Evolutionary conservation across 2,797 vertebrate species (phyloP), one percentile per base, ranked within the genome.

Genomic region (Sebastes reedi): DNA sequence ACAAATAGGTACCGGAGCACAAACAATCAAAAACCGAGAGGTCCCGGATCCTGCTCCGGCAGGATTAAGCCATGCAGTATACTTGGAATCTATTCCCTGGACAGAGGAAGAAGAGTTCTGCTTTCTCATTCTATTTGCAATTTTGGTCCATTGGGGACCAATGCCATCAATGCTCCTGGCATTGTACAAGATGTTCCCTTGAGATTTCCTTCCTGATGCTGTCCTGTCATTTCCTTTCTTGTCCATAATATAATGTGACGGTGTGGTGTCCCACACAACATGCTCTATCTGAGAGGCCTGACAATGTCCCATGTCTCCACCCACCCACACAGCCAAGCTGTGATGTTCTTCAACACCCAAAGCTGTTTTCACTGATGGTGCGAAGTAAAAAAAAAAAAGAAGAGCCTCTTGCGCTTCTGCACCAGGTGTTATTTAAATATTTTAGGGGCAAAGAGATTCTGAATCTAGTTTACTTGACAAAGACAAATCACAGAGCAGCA

Each of bases 351-450:
- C 77, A 85, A 80, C 87, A 90, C 90, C 85, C 75, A 80, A 81
- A 88, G 87, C 86, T 81, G 82, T 86, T 90, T 84, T 55, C 72
- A 78, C 69, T 54, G 66, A 58, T 78, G 79, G 82, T 85, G 83
- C 12, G n/a, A 87, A 82, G 61, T 50, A 55, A 73, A 79, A 73
- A 77, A 50, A 50, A 52, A 34, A 67, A 29, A 56, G 77, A 86
- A 62, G 46, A 75, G 55, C 18, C 55, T 68, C 78, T 81, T 83
- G 55, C 27, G 22, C 24, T 86, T 36, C 69, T 69, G 50, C 39
- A 71, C 59, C 77, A 87, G 89, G 87, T 91, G 89, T 89, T 90
- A 84, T 82, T 80, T 84, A 69, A 84, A 88, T 87, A 89, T 90
- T 88, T 86, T 42, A 85, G 71, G 72, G 46, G 72, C 50, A 76